These are phyloP conservation scores for Trigoniulus corallinus DNA, from an alignment of 1,140 invertebrate genomes.

Conservation along the genomic window DNA sequence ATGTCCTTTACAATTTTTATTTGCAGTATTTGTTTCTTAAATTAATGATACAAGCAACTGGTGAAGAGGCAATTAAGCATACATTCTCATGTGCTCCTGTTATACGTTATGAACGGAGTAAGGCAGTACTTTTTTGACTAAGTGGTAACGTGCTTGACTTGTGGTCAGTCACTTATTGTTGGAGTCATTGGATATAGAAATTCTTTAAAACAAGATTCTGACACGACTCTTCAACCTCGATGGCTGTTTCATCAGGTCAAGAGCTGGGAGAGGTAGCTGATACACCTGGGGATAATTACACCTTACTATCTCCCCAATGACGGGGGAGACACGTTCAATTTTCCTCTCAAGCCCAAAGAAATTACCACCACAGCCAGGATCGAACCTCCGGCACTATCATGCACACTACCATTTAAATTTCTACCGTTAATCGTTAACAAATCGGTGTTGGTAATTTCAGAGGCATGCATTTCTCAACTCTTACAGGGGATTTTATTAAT, in stretches of 20 bases:
- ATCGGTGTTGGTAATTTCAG: too few species aligned
- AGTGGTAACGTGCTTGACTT: neutral
- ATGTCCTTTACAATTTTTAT: too few species aligned
- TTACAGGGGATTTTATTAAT: too few species aligned
- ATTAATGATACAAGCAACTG: slow-evolving; percentile 12
- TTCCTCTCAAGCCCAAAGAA: too few species aligned
- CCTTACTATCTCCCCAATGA: slow-evolving; percentile 42
- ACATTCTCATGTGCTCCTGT: slow-evolving; percentile 28
- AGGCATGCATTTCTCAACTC: too few species aligned
- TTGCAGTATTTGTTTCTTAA: slow-evolving; percentile 9
- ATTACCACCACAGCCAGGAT: too few species aligned
- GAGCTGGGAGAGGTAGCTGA: slow-evolving; percentile 2
- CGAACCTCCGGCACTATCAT: too few species aligned
- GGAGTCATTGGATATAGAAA: neutral
- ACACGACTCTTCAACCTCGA: neutral
- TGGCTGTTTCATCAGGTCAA: neutral
- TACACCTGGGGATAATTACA: slow-evolving; percentile 18
- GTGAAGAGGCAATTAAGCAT: slow-evolving; percentile 7
- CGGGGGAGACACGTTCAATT: too few species aligned
- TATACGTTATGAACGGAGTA: slow-evolving; percentile 32
- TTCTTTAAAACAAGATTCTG: neutral
- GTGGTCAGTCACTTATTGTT: neutral
- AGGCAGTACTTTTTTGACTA: slow-evolving; percentile 2
- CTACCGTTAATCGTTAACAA: too few species aligned
- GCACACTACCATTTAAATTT: too few species aligned